Conservation (phyloP, 2,113 vertebrate species). For the Micromys minutus region DNA sequence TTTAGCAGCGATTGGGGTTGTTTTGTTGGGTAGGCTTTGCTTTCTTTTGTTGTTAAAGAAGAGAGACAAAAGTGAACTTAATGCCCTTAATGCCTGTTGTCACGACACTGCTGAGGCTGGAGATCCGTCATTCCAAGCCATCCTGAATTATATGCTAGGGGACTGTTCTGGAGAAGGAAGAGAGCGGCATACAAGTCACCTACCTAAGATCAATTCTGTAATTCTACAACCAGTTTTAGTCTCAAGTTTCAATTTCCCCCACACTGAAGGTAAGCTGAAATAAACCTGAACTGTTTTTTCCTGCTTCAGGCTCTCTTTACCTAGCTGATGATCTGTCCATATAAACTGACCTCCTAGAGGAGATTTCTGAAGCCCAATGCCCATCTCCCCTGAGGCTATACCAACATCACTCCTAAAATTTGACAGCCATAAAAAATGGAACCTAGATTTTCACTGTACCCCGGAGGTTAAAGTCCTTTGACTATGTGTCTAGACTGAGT, state of each 20-base stretch:
- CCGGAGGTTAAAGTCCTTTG: conserved; percentile 43
- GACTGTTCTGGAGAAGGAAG: background rate
- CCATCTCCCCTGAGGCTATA: background rate
- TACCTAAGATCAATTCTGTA: conserved; percentile 16
- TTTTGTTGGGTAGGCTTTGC: background rate
- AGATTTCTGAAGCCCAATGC: background rate
- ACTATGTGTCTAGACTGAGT: background rate
- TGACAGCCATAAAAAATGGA: background rate
- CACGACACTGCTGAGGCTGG: background rate
- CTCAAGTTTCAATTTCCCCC: background rate
- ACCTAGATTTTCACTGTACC: background rate
- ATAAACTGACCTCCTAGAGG: background rate
- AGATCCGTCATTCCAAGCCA: background rate
- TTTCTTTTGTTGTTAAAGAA: background rate
- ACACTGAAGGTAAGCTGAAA: background rate
- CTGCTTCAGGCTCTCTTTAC: background rate
- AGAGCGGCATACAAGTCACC: background rate
- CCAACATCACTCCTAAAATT: background rate
- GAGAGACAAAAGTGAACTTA: background rate
- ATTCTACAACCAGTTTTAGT: background rate
- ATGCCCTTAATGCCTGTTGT: background rate
- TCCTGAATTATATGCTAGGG: background rate
- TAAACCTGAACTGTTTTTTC: background rate
- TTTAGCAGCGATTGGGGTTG: background rate
- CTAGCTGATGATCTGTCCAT: no score